Conservation (phyloP, 2,888 invertebrate species). For the Conchocele bisecta region DNA sequence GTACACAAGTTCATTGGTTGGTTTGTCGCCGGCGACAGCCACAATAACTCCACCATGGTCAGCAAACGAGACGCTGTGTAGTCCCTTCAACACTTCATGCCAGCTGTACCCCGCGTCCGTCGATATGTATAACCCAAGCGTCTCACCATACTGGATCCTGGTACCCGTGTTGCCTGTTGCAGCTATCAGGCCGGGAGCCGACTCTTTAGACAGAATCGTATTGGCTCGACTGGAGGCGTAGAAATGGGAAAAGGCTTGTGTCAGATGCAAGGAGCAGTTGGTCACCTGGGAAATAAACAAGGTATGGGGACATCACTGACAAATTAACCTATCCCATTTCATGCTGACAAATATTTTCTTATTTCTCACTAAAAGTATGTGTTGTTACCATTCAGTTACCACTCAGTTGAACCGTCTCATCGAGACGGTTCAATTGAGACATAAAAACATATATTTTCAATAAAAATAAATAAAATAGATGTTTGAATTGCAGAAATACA, state of each 20-base stretch:
- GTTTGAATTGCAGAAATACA: too few species aligned
- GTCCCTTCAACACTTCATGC: constrained; percentile 83
- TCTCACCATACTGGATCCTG: constrained; percentile 61
- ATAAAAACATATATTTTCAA: too few species aligned
- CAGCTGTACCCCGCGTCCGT: constrained; percentile 92
- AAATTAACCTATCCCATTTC: background rate
- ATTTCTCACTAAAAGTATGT: too few species aligned
- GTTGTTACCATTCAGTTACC: too few species aligned
- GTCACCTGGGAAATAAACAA: constrained; percentile 63
- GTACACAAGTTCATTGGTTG: constrained; percentile 89
- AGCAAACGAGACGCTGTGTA: constrained; percentile 87
- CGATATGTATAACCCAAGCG: constrained; percentile 87
- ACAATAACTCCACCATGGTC: constrained; percentile 95
- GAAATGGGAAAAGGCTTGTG: constrained; percentile 92
- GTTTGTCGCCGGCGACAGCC: constrained; percentile 92
- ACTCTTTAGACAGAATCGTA: constrained; percentile 92
- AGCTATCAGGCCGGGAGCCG: constrained; percentile 94
- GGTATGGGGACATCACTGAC: background rate
- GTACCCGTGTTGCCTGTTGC: constrained; percentile 88
- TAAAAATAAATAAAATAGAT: too few species aligned
- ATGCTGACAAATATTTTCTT: too few species aligned
- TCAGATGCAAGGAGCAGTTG: constrained; percentile 91
- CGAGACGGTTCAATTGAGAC: too few species aligned
- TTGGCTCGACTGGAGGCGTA: constrained; percentile 91
- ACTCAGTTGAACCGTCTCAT: too few species aligned